Percentiles rank a stretch among this genome's conserved stretches.
Conservation (phyloP, 2,797 vertebrate species). For the Periophthalmus magnuspinnatus region DNA sequence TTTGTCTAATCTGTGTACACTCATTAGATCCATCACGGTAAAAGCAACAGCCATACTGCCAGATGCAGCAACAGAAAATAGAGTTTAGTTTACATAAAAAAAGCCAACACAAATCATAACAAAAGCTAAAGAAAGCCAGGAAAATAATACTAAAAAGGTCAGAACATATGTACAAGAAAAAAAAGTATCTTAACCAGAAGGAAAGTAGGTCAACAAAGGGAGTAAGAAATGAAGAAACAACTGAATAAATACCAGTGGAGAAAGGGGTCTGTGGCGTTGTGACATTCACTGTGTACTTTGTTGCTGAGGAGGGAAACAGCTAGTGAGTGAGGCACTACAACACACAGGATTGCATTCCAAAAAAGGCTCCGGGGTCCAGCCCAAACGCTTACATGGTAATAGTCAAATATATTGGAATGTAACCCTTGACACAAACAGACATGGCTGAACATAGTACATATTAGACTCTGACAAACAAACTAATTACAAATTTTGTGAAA, state of each 20-base stretch:
- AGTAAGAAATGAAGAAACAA: conserved; percentile 74
- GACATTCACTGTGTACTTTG: conserved; percentile 83
- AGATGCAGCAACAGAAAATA: conserved; percentile 61
- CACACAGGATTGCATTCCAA: conserved; percentile 70
- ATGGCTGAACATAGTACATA: conserved; percentile 7
- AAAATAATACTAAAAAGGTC: conserved; percentile 29
- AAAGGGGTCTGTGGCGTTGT: conserved; percentile 82
- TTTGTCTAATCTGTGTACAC: conserved; percentile 25
- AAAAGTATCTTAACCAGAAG: conserved; percentile 50
- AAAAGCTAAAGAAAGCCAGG: conserved; percentile 50
- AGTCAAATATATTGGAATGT: conserved; percentile 63
- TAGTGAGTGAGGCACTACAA: conserved; percentile 77
- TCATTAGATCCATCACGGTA: conserved; percentile 51
- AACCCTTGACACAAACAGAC: conserved; percentile 43
- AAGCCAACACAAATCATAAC: conserved; percentile 53
- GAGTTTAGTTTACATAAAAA: conserved; percentile 21
- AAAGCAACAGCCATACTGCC: conserved; percentile 60
- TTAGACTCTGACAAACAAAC: conserved; percentile 13
- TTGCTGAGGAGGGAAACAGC: conserved; percentile 85
- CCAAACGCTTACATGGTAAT: background rate
- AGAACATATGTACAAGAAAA: conserved; percentile 36
- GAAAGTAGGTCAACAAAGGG: conserved; percentile 62
- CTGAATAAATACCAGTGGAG: conserved; percentile 87
- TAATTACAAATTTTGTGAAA: background rate
- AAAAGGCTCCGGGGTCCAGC: conserved; percentile 36